These are phyloP conservation scores for Acrossocheilus wenchowensis DNA, from an alignment of 2,797 vertebrate genomes.

Conservation along the genomic window DNA sequence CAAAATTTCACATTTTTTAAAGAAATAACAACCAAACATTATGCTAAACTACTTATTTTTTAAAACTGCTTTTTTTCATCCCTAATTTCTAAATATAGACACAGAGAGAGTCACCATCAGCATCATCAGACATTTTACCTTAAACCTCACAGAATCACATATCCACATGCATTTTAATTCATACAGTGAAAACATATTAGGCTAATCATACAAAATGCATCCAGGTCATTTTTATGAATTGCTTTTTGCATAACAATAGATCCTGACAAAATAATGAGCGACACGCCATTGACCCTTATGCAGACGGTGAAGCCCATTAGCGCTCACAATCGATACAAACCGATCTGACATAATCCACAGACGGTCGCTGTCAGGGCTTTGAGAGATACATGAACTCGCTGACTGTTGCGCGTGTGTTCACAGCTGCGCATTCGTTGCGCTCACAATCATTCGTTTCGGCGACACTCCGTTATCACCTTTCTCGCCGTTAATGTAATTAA, in stretches of 20 bases:
- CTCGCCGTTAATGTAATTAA: background rate
- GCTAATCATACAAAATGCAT: background rate
- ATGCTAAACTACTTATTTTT: background rate
- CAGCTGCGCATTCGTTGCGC: conserved; percentile 33
- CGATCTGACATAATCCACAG: conserved; percentile 31
- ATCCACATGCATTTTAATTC: background rate
- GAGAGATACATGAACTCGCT: conserved; percentile 25
- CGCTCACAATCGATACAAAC: conserved; percentile 22
- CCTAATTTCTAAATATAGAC: background rate
- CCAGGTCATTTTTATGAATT: background rate
- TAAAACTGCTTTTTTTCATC: background rate
- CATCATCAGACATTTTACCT: background rate
- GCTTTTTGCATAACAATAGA: background rate
- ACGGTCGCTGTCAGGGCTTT: conserved; percentile 9
- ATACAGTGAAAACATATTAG: background rate
- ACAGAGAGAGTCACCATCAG: background rate
- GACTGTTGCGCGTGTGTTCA: conserved; percentile 29
- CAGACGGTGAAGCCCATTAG: conserved; percentile 33
- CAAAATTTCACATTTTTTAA: background rate
- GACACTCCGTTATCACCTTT: conserved; percentile 14
- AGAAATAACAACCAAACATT: background rate
- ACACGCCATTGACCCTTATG: background rate
- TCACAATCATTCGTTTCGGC: background rate
- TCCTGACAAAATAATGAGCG: conserved; percentile 21
- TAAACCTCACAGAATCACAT: background rate